Evolutionary conservation across 2,888 invertebrate species (phyloP).

Genomic region (Dione vanillae): DNA sequence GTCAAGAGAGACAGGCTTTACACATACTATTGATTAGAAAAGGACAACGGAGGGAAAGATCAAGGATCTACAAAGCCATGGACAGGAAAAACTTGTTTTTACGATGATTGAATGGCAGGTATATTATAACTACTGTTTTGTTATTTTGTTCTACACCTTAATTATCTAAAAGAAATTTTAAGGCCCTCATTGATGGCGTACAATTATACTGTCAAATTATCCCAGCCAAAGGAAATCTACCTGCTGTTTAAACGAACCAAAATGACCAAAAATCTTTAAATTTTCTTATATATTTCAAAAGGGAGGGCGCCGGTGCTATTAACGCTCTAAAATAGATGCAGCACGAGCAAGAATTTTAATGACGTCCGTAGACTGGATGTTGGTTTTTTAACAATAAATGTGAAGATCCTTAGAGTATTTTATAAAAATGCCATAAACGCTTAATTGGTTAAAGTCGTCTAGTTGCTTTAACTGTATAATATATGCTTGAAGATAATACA

Average conservation of each 20-base stretch:
- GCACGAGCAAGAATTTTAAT: constrained; percentile 78
- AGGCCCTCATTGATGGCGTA: not conserved
- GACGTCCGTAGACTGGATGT: constrained; percentile 51
- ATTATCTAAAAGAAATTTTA: constrained; percentile 23
- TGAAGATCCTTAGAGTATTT: constrained; percentile 16
- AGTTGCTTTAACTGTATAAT: not conserved
- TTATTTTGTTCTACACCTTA: constrained; percentile 7
- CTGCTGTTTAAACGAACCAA: not conserved
- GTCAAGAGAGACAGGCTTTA: constrained; percentile 47
- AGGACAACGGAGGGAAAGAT: constrained; percentile 44
- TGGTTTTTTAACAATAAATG: constrained; percentile 26
- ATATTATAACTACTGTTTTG: constrained; percentile 28
- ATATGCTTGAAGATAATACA: not conserved
- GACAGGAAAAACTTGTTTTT: constrained; percentile 42
- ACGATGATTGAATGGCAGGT: constrained; percentile 38
- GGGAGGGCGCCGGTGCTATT: constrained; percentile 34
- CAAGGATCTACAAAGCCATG: constrained; percentile 40
- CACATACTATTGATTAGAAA: constrained; percentile 42
- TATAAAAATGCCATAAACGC: constrained; percentile 14
- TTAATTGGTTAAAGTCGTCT: not conserved
- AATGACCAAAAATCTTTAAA: constrained; percentile 17
- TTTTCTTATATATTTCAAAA: constrained; percentile 38
- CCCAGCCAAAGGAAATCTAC: not conserved
- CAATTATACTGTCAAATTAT: constrained; percentile 20
- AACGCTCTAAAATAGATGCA: constrained; percentile 72